Evolutionary conservation across 1,140 invertebrate genomes (phyloP), one percentile per base, ranked within the genome.

Genomic region (Ostrea edulis): DNA sequence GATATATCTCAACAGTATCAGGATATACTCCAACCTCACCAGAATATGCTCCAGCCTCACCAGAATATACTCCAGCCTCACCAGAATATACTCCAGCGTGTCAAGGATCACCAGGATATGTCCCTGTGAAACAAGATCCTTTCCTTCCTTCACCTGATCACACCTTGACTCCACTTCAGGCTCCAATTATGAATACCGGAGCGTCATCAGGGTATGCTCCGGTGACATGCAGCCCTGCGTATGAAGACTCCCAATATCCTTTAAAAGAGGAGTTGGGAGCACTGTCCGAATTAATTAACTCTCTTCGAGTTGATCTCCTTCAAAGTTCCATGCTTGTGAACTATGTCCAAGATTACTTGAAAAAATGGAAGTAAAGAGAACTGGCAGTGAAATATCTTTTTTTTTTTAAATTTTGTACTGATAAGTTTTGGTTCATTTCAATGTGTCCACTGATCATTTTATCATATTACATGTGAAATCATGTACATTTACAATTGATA

Each of bases 261-360:
- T 20, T 83, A n/a, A 53, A 83, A 54, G 12, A 83, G 82, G 82
- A 83, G 53, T 22, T 83, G 22, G n/a, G 35, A 11, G 82, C 82
- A 35, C 82, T 83, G 29, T 54, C 22, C 12, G 82, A 83, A 53
- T 54, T 22, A n/a, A 20, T 83, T 20, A 44, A 83, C 82, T 83
- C 82, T 53, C 20, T 83, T 14, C 44, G 82, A 83, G 82, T 83
- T 20, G 82, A 83, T 25, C 22, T 83, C 9, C 29, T 83, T 29
- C 82, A 83, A 54, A 83, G 11, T 54, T 83, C 82, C 9, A 83
- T 83, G 82, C n/a, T 83, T n/a, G 82, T 83, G 29, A 83, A 83
- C 14, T 83, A 17, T 54, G 29, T 83, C 7, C 82, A 53, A 83
- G 51, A 83, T 54, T 83, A 83, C 52, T 11, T 83, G 11, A 53